A percentile compares a stretch with the other conserved stretches of the same genome.
phyloP scores from a whole-genome alignment of 2,113 vertebrate genomes.

The Perognathus longimembris region DNA sequence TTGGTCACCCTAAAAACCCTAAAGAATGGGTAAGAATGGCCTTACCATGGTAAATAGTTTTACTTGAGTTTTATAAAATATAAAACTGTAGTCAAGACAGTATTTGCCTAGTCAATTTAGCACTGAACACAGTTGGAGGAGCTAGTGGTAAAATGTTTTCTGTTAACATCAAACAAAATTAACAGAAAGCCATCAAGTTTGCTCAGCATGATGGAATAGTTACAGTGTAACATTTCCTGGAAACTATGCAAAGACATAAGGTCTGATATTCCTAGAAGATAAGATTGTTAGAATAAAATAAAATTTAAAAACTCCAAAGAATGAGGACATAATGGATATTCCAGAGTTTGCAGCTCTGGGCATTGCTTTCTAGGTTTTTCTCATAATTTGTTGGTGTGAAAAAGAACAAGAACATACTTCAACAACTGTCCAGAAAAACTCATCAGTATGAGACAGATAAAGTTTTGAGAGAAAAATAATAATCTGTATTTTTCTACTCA shows the following conservation, averaged over 20 bases:
- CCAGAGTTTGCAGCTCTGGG: neutral
- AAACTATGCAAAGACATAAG: constrained; percentile 1
- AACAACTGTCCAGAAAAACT: constrained; percentile 12
- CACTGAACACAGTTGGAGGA: neutral
- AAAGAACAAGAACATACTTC: neutral
- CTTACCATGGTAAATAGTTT: neutral
- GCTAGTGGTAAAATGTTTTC: neutral
- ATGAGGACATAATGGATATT: neutral
- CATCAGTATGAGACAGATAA: constrained; percentile 74
- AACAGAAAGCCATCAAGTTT: neutral
- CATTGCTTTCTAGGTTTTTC: constrained; percentile 16
- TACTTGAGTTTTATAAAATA: neutral
- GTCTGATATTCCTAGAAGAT: neutral
- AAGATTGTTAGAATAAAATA: neutral
- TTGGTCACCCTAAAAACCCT: neutral
- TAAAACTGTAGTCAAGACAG: neutral
- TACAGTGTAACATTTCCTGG: neutral
- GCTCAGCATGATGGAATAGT: neutral
- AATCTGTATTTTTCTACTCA: constrained; percentile 70
- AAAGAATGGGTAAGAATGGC: constrained; percentile 1
- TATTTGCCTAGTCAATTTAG: neutral
- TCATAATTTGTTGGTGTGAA: neutral
- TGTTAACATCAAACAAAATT: neutral
- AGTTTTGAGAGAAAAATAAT: constrained; percentile 51
- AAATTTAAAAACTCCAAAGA: neutral